Evolutionary conservation across 2,888 invertebrate genomes (phyloP), one percentile per base, ranked within the genome.

Genomic region (Nebria salina): DNA sequence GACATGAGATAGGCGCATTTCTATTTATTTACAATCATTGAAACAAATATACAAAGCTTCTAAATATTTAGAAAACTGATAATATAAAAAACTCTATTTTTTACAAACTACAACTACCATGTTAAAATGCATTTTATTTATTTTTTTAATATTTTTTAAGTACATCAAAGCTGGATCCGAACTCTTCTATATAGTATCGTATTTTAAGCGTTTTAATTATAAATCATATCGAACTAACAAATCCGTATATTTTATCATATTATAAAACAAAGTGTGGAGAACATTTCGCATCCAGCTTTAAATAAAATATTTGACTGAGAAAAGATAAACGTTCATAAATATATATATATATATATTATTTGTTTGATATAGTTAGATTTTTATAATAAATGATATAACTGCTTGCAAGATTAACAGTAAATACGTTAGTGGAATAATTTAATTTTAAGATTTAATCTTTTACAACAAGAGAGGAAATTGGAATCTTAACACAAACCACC

Each of bases 401-500:
- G 79, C 77, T 78, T 78, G 76, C 76, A 78, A 74, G 74, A 79
- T 54, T 65, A 80, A 80, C 80, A 42, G 26, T 54, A 54, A 75
- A 43, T 80, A 72, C 70, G 68, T 70, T 80, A 80, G 70, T 72
- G 80, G 80, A 75, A 80, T 75, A 80, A 75, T 80, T 80, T 75
- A 70, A 80, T 15, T 80, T 68, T 68, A 74, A 70, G 65, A 75
- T 79, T 66, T 66, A 78, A 42, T 73, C 43, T 68, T 75, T 80
- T 75, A 70, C 75, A 80, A 80, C 75, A 80, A 80, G 75, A 75
- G 43, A 43, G 65, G 13, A 73, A 41, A 41, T 42, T 25, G 65
- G 11, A 11, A 13, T 26, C 80, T 83, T 84, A 84, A 79, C 84
- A 84, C 72, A 84, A 81, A 82, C 84, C 84, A 25, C 84, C 83